Evolutionary conservation across 2,888 invertebrate species (phyloP).

Genomic region (Lasioglossum vierecki): DNA sequence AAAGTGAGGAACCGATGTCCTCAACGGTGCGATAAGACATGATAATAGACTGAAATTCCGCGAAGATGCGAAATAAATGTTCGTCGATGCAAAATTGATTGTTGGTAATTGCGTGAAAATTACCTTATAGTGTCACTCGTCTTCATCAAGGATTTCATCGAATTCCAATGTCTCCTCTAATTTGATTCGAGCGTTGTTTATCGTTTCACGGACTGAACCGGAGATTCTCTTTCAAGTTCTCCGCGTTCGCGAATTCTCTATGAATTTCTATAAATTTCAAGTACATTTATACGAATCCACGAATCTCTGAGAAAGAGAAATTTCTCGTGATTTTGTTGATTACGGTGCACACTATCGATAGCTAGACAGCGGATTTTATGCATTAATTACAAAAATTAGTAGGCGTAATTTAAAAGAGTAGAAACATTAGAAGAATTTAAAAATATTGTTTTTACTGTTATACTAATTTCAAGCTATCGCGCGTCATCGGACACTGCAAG

Average conservation of each 20-base stretch:
- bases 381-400: too few relatives aligned
- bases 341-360: too few relatives aligned
- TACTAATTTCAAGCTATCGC: too few relatives aligned
- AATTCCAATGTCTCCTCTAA: not conserved
- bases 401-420: too few relatives aligned
- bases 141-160: not conserved
- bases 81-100: conserved; percentile 34
- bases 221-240: not conserved
- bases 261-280: not conserved
- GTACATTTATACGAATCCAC: not conserved
- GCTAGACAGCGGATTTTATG: too few relatives aligned
- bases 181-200: not conserved
- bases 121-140: conserved; percentile 30
- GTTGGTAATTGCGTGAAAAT: conserved; percentile 54
- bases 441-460: too few relatives aligned
- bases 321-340: not conserved
- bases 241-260: not conserved
- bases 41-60: conserved; percentile 51
- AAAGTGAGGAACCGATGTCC: not conserved
- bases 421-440: too few relatives aligned
- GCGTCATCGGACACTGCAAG: not conserved
- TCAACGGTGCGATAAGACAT: conserved; percentile 39
- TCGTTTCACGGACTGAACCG: not conserved
- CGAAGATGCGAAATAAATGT: conserved; percentile 38
- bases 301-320: not conserved